Evolutionary conservation across 2,888 invertebrate species (phyloP).

Genomic region (Cacoxenus indagator): DNA sequence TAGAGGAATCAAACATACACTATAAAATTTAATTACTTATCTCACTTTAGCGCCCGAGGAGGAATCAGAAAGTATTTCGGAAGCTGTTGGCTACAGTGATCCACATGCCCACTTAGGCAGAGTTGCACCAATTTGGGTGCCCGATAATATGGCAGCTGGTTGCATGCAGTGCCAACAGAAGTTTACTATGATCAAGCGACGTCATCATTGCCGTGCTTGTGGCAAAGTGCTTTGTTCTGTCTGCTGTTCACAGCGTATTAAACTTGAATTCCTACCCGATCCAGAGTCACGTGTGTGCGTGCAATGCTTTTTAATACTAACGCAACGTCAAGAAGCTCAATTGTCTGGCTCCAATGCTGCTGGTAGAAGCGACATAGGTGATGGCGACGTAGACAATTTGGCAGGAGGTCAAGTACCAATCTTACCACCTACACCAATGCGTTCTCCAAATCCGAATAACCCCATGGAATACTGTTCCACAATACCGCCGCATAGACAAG

Average conservation of each 20-base stretch:
- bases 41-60: constrained; percentile 26
- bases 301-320: constrained; percentile 77
- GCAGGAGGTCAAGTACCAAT: constrained; percentile 19
- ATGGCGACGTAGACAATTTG: constrained; percentile 16
- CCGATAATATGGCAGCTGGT: constrained; percentile 83
- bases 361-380: constrained; percentile 22
- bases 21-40: background rate
- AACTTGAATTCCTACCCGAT: constrained; percentile 80
- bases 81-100: constrained; percentile 64
- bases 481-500: constrained; percentile 84
- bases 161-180: constrained; percentile 87
- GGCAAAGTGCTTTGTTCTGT: constrained; percentile 85
- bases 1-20: background rate
- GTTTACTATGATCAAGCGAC: constrained; percentile 85
- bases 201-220: constrained; percentile 91
- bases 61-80: constrained; percentile 45
- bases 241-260: constrained; percentile 81
- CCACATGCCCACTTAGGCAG: constrained; percentile 75
- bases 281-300: constrained; percentile 85
- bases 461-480: constrained; percentile 90
- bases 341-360: background rate
- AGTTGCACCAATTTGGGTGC: constrained; percentile 88
- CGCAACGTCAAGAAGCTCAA: constrained; percentile 65
- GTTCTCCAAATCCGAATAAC: constrained; percentile 85
- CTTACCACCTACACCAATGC: constrained; percentile 49